Evolutionary conservation across 2,113 vertebrate genomes (phyloP).

Genomic region (Plectropomus leopardus): DNA sequence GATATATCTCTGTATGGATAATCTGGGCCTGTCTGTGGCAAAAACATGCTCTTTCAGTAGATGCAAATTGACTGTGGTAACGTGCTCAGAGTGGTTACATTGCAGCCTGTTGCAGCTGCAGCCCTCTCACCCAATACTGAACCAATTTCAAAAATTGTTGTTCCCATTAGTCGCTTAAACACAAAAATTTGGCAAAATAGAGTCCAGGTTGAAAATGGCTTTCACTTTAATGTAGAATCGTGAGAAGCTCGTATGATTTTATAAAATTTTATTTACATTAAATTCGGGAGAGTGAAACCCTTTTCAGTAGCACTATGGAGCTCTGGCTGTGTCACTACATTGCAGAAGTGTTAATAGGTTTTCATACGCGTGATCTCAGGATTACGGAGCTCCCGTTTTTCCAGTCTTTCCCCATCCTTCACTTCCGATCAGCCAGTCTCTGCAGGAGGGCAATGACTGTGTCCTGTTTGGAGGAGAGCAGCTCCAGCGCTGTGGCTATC

Average conservation of each 20-base stretch:
- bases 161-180: too few species aligned
- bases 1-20: too few species aligned
- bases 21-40: too few species aligned
- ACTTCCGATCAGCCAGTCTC: conserved; percentile 84
- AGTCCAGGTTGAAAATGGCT: too few species aligned
- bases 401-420: background rate
- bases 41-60: too few species aligned
- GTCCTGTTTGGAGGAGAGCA: conserved; percentile 87
- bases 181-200: too few species aligned
- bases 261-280: background rate
- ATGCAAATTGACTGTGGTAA: too few species aligned
- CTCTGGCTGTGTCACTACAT: background rate
- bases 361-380: background rate
- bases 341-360: background rate
- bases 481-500: conserved; percentile 85
- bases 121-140: too few species aligned
- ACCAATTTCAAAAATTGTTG: too few species aligned
- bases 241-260: background rate
- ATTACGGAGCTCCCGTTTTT: background rate
- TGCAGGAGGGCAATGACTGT: conserved; percentile 86
- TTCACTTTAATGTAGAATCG: background rate
- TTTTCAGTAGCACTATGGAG: background rate
- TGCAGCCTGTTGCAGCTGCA: too few species aligned
- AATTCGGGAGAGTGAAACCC: background rate
- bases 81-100: too few species aligned